A percentile compares a stretch with the other conserved stretches of the same genome.
Evolutionary conservation across 2,113 vertebrate genomes (phyloP).

Genomic region (Platichthys stellatus): DNA sequence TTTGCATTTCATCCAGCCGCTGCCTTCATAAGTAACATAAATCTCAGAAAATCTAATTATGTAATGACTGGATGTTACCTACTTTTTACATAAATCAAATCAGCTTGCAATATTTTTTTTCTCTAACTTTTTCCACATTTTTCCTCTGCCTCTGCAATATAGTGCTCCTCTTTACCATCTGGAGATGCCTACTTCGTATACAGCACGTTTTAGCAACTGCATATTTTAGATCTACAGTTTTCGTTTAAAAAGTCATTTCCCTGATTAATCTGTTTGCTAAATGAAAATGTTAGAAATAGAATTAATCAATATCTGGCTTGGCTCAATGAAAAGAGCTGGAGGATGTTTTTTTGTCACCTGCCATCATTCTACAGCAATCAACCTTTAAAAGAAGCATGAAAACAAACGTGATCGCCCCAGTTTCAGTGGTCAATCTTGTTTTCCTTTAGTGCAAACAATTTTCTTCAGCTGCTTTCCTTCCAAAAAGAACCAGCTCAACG

Average conservation of each 20-base stretch:
- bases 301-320: too few relatives aligned
- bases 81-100: slow-evolving; percentile 59
- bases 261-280: background rate
- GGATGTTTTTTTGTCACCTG: background rate
- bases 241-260: too few relatives aligned
- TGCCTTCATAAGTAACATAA: slow-evolving; percentile 54
- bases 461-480: too few relatives aligned
- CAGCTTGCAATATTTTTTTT: slow-evolving; percentile 30
- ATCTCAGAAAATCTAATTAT: slow-evolving; percentile 63
- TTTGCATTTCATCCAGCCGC: slow-evolving; percentile 30
- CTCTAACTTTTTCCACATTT: slow-evolving; percentile 59
- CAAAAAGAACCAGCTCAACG: background rate
- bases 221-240: background rate
- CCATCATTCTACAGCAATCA: background rate
- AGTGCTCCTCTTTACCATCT: slow-evolving; percentile 11
- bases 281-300: background rate
- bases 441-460: too few relatives aligned
- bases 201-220: background rate
- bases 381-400: too few relatives aligned
- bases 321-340: too few relatives aligned
- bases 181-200: background rate
- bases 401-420: too few relatives aligned
- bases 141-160: background rate
- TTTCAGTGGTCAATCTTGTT: too few relatives aligned
- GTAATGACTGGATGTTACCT: slow-evolving; percentile 43